A percentile compares a stretch with the other conserved stretches of the same genome.
phyloP scores from a whole-genome alignment of 2,888 invertebrate species.

The Encarsia formosa region DNA sequence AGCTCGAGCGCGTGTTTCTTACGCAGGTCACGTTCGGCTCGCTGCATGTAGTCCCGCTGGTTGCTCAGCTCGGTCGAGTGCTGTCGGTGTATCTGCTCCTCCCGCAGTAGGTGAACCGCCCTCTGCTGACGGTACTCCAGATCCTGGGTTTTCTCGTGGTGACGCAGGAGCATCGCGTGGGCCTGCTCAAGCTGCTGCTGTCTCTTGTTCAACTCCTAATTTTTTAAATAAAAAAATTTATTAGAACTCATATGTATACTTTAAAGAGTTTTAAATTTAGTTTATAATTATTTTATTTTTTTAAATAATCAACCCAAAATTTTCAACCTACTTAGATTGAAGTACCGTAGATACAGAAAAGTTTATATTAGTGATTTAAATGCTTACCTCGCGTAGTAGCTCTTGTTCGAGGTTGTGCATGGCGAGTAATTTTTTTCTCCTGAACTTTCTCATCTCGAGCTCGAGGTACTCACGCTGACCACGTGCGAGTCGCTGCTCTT shows the following conservation, averaged over 20 bases:
- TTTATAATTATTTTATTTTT: not conserved
- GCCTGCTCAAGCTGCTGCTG: conserved; percentile 94
- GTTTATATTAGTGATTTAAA: not conserved
- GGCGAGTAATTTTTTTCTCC: conserved; percentile 81
- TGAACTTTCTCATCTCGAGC: conserved; percentile 87
- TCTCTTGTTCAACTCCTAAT: conserved; percentile 86
- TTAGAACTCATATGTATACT: not conserved
- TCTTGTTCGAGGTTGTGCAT: conserved; percentile 88
- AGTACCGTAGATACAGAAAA: too few species aligned
- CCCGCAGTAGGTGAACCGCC: conserved; percentile 87
- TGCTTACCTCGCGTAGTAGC: conserved; percentile 75
- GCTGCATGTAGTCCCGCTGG: conserved; percentile 93
- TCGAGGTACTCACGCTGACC: conserved; percentile 89
- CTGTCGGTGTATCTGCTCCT: conserved; percentile 82
- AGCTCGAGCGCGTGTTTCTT: conserved; percentile 96
- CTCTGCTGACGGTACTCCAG: conserved; percentile 93
- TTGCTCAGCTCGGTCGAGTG: conserved; percentile 93
- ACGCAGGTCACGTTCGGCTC: conserved; percentile 87
- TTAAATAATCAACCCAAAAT: not conserved
- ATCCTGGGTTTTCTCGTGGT: conserved; percentile 96
- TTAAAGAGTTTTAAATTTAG: not conserved
- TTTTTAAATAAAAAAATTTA: conserved; percentile 1
- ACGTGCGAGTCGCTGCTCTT: conserved; percentile 80
- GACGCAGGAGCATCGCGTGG: conserved; percentile 87
- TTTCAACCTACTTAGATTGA: too few species aligned